Evolutionary conservation across 2,888 invertebrate species (phyloP).

Genomic region (Ferrisia virgata): DNA sequence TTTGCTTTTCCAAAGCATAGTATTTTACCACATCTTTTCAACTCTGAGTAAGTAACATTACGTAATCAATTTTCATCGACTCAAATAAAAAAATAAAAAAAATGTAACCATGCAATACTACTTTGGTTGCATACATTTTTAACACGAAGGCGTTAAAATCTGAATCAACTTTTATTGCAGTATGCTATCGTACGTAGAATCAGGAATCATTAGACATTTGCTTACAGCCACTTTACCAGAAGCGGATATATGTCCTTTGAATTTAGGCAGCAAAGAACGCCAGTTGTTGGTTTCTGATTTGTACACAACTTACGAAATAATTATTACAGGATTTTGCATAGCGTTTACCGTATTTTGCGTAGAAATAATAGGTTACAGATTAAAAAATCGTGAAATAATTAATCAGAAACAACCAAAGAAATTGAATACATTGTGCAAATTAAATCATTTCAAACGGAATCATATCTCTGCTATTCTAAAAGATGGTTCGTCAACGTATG

Average conservation of each 20-base stretch:
- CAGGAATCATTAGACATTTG: slow-evolving; percentile 70
- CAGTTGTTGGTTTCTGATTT: slow-evolving; percentile 73
- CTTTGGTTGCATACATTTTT: not conserved
- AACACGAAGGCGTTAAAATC: not conserved
- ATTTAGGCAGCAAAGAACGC: slow-evolving; percentile 75
- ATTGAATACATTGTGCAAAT: not conserved
- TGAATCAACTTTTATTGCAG: slow-evolving; percentile 54
- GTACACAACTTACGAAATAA: slow-evolving; percentile 74
- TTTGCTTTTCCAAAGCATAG: slow-evolving; percentile 70
- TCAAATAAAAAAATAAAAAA: not conserved
- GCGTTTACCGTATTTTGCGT: slow-evolving; percentile 64
- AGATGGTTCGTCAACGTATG: not conserved
- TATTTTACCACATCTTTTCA: slow-evolving; percentile 61
- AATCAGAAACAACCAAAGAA: not conserved
- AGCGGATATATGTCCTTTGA: slow-evolving; percentile 75
- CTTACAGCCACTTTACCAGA: slow-evolving; percentile 65
- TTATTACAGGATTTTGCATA: slow-evolving; percentile 66
- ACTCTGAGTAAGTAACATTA: slow-evolving; percentile 64
- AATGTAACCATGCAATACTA: too few species aligned
- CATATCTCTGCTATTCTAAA: not conserved
- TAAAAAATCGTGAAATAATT: not conserved
- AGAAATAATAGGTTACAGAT: slow-evolving; percentile 57
- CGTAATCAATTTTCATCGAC: not conserved
- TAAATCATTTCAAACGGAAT: not conserved
- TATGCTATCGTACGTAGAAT: slow-evolving; percentile 66